Base-by-base conservation (phyloP, 1,140 invertebrate species). In the Drosophila ogumai region DNA sequence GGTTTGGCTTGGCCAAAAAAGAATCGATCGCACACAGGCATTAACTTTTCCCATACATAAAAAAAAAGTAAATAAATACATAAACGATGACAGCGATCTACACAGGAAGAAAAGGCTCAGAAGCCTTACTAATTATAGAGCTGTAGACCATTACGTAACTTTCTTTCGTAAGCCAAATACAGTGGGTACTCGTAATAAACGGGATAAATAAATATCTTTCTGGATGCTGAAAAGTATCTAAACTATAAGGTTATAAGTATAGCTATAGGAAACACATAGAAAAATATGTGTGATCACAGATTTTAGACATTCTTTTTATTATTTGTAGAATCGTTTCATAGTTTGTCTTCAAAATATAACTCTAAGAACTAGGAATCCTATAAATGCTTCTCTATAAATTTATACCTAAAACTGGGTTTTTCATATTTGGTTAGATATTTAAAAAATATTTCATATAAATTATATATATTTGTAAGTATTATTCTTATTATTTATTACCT, bases 11-110 rank as follows among this genome's bases (percentile, higher is more conserved):
- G n/a, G 22, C 47, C 25, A 56, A 69, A 47, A 52, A 25, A 44
- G 57, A 63, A 74, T 40, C 34, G 65, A 55, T 55, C 52, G 19
- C 50, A 36, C 50, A 36, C 31, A 15, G n/a, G n/a, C n/a, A n/a
- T 38, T 55, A 55, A 15, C 19, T 55, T 55, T 55, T 55, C 19
- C 52, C 36, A 54, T 17, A 54, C 12, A 32, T 6, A 19, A 50
- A 52, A 38, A 38, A 54, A 54, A 54, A 22, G 19, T 22, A 52
- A 54, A 54, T 55, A 55, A 55, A 55, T 55, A 50, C 28, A 50
- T 50, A 55, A 55, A 38, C 52, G 52, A 38, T 55, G 52, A 55
- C 52, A 55, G 19, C 13, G 52, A 25, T 55, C 52, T 55, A 55
- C 52, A 55, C 52, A 55, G 52, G 52, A 55, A 55, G 34, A 55